Percentiles rank a stretch among this genome's conserved stretches.
phyloP scores from a whole-genome alignment of 1,140 invertebrate species.

The Penaeus vannamei region DNA sequence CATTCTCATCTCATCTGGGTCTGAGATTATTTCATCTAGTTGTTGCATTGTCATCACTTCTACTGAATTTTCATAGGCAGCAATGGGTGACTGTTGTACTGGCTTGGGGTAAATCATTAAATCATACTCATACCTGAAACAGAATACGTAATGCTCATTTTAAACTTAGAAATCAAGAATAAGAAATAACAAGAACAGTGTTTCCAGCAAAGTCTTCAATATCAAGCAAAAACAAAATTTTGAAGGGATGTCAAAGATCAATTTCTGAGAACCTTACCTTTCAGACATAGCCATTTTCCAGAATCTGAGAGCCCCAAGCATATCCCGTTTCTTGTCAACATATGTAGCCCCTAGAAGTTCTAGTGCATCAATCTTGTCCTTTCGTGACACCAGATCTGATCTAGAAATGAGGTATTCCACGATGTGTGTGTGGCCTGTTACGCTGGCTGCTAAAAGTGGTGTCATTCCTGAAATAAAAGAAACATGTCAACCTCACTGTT shows the following conservation, averaged over 20 bases:
- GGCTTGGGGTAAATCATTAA: slow-evolving; percentile 80
- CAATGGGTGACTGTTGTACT: slow-evolving; percentile 78
- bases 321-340: slow-evolving; percentile 96
- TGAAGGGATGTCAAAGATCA: too few relatives aligned
- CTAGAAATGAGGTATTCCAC: slow-evolving; percentile 89
- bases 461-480: slow-evolving; percentile 83
- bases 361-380: slow-evolving; percentile 90
- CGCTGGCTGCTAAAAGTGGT: slow-evolving; percentile 90
- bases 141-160: slow-evolving; percentile 10
- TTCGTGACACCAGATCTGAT: slow-evolving; percentile 79
- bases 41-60: slow-evolving; percentile 86
- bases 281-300: slow-evolving; percentile 93
- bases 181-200: neutral
- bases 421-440: slow-evolving; percentile 92
- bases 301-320: slow-evolving; percentile 87
- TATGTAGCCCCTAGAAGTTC: slow-evolving; percentile 96
- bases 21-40: slow-evolving; percentile 88
- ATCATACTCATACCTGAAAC: slow-evolving; percentile 75
- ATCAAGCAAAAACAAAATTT: neutral
- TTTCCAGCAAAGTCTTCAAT: neutral
- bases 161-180: slow-evolving; percentile 21
- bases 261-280: slow-evolving; percentile 74
- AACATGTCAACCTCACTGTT: slow-evolving; percentile 19
- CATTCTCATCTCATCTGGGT: slow-evolving; percentile 97
- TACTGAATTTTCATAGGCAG: slow-evolving; percentile 88